Percentiles rank a stretch among this genome's conserved stretches.
Conservation (phyloP, 2,797 vertebrate species). For the Eurystomus glaucurus region DNA sequence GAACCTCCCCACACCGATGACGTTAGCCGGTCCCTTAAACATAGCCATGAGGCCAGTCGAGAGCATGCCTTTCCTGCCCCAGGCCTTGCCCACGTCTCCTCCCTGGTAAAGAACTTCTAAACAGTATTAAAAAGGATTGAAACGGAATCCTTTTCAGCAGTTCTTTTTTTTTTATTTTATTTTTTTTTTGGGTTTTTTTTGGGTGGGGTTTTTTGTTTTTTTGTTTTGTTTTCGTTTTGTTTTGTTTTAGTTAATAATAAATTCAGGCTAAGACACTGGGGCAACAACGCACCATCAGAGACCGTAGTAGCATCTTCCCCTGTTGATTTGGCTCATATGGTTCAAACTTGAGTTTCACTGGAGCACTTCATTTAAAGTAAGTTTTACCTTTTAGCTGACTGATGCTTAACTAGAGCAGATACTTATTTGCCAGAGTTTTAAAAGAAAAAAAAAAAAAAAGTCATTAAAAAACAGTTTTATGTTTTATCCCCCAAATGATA, state of each 20-base stretch:
- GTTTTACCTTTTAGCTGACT: slow-evolving; percentile 81
- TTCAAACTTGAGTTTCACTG: slow-evolving; percentile 83
- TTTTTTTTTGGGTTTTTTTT: neutral
- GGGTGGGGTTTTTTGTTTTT: neutral
- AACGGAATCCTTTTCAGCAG: slow-evolving; percentile 87
- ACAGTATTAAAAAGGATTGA: slow-evolving; percentile 84
- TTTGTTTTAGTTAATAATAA: slow-evolving; percentile 67
- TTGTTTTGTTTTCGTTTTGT: neutral
- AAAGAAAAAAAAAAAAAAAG: neutral
- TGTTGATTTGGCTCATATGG: slow-evolving; percentile 80
- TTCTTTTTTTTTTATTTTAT: slow-evolving; percentile 60
- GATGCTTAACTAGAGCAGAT: slow-evolving; percentile 79
- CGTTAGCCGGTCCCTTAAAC: slow-evolving; percentile 90
- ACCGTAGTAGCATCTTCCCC: slow-evolving; percentile 76
- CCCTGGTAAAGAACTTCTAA: slow-evolving; percentile 91
- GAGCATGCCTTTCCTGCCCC: slow-evolving; percentile 95
- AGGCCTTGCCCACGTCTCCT: slow-evolving; percentile 95
- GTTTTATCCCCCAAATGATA: slow-evolving; percentile 73
- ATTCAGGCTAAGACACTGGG: slow-evolving; percentile 79
- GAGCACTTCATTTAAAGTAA: slow-evolving; percentile 82
- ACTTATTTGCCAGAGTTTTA: slow-evolving; percentile 69
- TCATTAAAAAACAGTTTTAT: slow-evolving; percentile 61
- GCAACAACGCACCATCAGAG: slow-evolving; percentile 77
- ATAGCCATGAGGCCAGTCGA: slow-evolving; percentile 94
- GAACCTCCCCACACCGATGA: slow-evolving; percentile 92